These are phyloP conservation scores for Sinosuthora webbiana DNA, from an alignment of 2,113 vertebrate genomes.

Conservation along the genomic window DNA sequence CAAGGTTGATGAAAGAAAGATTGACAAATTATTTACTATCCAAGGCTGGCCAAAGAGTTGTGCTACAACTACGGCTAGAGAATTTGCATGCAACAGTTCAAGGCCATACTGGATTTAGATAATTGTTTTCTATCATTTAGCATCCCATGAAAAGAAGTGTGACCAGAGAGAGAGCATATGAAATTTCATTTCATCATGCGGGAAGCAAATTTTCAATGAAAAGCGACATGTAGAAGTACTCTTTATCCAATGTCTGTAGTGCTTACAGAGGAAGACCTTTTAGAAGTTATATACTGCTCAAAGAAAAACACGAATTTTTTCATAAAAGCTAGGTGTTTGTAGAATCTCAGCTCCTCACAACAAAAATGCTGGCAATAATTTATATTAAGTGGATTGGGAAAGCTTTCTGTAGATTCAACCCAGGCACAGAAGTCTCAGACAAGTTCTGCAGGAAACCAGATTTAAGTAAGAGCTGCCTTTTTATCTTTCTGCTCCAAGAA, in stretches of 20 bases:
- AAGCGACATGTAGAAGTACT: neutral
- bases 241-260: neutral
- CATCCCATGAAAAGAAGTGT: neutral
- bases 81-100: neutral
- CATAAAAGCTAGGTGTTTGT: neutral
- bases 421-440: constrained; percentile 28
- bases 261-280: neutral
- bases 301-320: neutral
- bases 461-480: constrained; percentile 28
- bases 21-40: constrained; percentile 13
- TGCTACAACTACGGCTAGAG: neutral
- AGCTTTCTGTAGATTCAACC: neutral
- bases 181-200: neutral
- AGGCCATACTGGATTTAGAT: neutral
- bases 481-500: constrained; percentile 16
- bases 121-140: neutral
- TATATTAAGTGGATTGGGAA: neutral
- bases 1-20: neutral
- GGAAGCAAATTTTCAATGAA: neutral
- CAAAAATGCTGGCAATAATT: neutral
- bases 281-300: neutral
- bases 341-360: neutral
- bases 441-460: constrained; percentile 27
- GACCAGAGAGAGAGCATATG: neutral
- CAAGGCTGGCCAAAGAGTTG: neutral